Evolutionary conservation across 1,140 invertebrate species (phyloP).

Genomic region (Leptopilina boulardi): DNA sequence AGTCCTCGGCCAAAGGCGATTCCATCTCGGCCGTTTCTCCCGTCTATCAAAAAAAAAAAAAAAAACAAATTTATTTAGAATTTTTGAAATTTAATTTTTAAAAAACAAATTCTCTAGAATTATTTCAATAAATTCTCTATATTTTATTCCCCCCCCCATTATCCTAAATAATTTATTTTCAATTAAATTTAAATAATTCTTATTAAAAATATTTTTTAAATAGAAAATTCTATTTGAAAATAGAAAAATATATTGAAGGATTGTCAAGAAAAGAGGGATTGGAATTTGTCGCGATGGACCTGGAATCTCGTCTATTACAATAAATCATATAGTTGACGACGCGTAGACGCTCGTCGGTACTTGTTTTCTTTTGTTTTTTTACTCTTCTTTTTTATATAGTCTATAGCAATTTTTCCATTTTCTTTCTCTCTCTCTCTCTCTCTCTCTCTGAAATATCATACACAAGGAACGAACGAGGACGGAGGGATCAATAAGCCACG

Average conservation of each 20-base stretch:
- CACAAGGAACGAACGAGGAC: slow-evolving; percentile 52
- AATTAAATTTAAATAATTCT: too few species aligned
- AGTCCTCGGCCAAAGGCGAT: slow-evolving; percentile 62
- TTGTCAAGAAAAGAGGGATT: too few species aligned
- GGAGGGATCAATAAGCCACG: slow-evolving; percentile 72
- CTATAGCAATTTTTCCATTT: background rate
- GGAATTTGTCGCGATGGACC: background rate
- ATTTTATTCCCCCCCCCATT: too few species aligned
- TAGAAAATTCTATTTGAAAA: too few species aligned
- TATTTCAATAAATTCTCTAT: background rate
- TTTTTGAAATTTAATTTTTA: background rate
- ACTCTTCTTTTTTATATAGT: background rate
- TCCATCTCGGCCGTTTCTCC: slow-evolving; percentile 66
- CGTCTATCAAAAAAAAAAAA: slow-evolving; percentile 53
- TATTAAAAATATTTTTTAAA: too few species aligned
- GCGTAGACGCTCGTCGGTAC: background rate
- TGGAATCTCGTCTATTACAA: background rate
- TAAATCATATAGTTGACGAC: slow-evolving; percentile 15
- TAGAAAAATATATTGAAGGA: too few species aligned
- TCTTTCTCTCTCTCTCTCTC: slow-evolving; percentile 38
- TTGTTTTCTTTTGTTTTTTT: slow-evolving; percentile 12
- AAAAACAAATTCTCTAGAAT: too few species aligned
- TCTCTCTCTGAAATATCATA: slow-evolving; percentile 41
- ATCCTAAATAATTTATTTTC: too few species aligned
- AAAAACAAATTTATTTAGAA: background rate